These are phyloP conservation scores for Muscidifurax raptorellus DNA, from an alignment of 1,140 invertebrate species.

Conservation along the genomic window DNA sequence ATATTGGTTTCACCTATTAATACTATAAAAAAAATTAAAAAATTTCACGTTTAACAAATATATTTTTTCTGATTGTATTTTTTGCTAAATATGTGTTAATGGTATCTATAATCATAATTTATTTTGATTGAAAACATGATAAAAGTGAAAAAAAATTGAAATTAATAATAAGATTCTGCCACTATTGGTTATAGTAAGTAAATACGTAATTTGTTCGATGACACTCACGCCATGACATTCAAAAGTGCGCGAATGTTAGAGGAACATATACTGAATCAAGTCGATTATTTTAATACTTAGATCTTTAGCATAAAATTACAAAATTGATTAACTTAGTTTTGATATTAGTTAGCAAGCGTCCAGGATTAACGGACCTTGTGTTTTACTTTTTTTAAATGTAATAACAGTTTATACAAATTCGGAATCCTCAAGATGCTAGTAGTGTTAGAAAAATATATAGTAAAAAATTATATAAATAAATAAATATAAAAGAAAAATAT, in stretches of 20 bases:
- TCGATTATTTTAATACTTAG: too few relatives aligned
- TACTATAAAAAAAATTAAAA: not conserved
- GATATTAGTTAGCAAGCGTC: not conserved
- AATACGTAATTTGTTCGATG: not conserved
- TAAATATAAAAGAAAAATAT: not conserved
- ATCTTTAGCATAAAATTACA: not conserved
- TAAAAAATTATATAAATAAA: not conserved
- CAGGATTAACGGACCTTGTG: not conserved
- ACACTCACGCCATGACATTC: slow-evolving; percentile 18
- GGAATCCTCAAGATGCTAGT: not conserved
- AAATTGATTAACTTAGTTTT: not conserved
- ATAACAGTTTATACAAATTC: not conserved
- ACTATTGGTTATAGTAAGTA: not conserved
- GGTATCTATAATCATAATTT: not conserved
- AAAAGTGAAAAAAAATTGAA: slow-evolving; percentile 4
- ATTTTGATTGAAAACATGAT: not conserved
- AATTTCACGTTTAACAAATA: not conserved
- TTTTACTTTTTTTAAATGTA: not conserved
- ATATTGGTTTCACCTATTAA: not conserved
- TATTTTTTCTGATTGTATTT: slow-evolving; percentile 8
- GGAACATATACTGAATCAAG: not conserved
- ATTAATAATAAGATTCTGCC: not conserved
- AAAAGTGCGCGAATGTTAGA: not conserved
- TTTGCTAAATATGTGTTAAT: slow-evolving; percentile 15
- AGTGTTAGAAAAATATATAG: slow-evolving; percentile 1